phyloP scores from a whole-genome alignment of 2,888 invertebrate genomes.

The Melinopterus prodromus region DNA sequence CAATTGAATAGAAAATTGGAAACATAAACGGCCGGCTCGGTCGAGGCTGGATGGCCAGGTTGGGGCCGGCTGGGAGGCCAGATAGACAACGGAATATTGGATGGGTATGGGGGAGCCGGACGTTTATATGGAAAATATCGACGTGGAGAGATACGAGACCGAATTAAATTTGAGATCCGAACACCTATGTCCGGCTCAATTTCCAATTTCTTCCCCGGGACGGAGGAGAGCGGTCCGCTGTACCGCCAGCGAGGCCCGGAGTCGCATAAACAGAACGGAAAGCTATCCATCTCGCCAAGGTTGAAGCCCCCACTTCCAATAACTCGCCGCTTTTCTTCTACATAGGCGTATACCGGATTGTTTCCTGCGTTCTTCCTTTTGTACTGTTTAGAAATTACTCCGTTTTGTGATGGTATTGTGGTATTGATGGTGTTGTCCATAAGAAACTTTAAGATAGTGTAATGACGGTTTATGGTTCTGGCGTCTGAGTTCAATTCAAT shows the following conservation, averaged over 20 bases:
- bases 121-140: conserved; percentile 32
- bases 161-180: conserved; percentile 53
- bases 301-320: conserved; percentile 7
- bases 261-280: conserved; percentile 57
- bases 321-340: neutral
- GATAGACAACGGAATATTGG: conserved; percentile 9
- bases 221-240: neutral
- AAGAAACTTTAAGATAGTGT: too few relatives aligned
- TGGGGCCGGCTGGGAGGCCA: neutral
- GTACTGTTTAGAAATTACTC: too few relatives aligned
- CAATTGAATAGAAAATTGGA: conserved; percentile 47
- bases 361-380: too few relatives aligned
- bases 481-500: too few relatives aligned
- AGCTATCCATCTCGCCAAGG: conserved; percentile 54
- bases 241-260: conserved; percentile 33
- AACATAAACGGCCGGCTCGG: conserved; percentile 51
- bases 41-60: conserved; percentile 6
- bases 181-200: conserved; percentile 47
- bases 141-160: conserved; percentile 46
- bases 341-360: neutral
- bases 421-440: too few relatives aligned
- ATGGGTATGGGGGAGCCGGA: conserved; percentile 13
- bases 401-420: too few relatives aligned
- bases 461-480: too few relatives aligned
- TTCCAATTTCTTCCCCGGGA: conserved; percentile 46